Percentiles rank a stretch among this genome's conserved stretches.
Evolutionary conservation across 2,888 invertebrate genomes (phyloP).

Genomic region (Timema podura): DNA sequence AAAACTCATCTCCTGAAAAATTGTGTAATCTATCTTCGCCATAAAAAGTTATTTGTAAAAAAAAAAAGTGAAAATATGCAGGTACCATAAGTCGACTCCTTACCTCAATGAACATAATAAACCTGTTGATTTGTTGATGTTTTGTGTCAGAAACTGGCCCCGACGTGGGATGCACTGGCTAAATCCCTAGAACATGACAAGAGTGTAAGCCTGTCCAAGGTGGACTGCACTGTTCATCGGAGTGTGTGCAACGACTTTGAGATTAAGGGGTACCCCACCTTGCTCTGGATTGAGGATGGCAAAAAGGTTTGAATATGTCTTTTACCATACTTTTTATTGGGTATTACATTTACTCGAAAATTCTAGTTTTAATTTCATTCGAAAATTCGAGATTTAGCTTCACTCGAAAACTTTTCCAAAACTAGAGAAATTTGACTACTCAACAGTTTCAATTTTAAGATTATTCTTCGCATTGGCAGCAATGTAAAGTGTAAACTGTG

Average conservation of each 20-base stretch:
- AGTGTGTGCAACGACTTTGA: slow-evolving; percentile 73
- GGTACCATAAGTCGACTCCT: too few relatives aligned
- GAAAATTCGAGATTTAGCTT: too few relatives aligned
- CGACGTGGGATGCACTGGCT: slow-evolving; percentile 80
- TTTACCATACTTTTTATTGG: not conserved
- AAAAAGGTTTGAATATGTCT: slow-evolving; percentile 57
- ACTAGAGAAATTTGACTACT: too few relatives aligned
- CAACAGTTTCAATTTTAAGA: slow-evolving; percentile 3
- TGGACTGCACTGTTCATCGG: slow-evolving; percentile 78
- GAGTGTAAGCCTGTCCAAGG: slow-evolving; percentile 69
- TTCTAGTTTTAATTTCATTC: not conserved
- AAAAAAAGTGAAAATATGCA: too few relatives aligned
- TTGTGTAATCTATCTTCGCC: too few relatives aligned
- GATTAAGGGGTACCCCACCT: slow-evolving; percentile 81
- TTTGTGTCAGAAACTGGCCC: slow-evolving; percentile 64
- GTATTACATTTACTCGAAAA: not conserved
- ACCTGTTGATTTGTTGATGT: not conserved
- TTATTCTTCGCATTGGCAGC: not conserved
- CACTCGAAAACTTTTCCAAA: too few relatives aligned
- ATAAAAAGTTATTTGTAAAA: too few relatives aligned
- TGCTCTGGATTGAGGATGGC: slow-evolving; percentile 85
- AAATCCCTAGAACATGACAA: slow-evolving; percentile 61
- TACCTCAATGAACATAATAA: too few relatives aligned
- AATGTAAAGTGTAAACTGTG: not conserved
- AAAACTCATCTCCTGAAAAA: too few relatives aligned